Conservation (phyloP, 2,888 invertebrate species). For the Perdita meconis region DNA sequence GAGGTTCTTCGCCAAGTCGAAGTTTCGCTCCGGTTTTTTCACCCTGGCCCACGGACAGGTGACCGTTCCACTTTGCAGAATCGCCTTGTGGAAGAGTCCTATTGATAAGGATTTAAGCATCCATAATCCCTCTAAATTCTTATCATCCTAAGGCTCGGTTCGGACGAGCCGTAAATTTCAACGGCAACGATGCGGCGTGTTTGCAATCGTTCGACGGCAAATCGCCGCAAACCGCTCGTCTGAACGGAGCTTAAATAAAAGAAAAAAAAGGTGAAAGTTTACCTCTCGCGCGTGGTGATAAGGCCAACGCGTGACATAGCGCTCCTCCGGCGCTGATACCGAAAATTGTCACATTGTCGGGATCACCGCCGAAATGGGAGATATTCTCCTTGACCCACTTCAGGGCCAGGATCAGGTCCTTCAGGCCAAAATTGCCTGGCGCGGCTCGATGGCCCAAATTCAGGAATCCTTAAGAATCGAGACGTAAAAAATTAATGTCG, state of each 20-base stretch:
- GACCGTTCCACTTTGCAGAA: slow-evolving; percentile 73
- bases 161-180: too few species aligned
- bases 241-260: neutral
- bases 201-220: too few species aligned
- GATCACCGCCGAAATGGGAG: slow-evolving; percentile 74
- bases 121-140: too few species aligned
- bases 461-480: slow-evolving; percentile 71
- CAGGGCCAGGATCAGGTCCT: slow-evolving; percentile 75
- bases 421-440: slow-evolving; percentile 77
- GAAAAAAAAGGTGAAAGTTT: neutral
- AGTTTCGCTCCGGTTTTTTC: slow-evolving; percentile 53
- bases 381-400: slow-evolving; percentile 78
- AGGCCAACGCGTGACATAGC: slow-evolving; percentile 63
- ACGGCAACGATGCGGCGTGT: too few species aligned
- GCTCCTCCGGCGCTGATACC: slow-evolving; percentile 74
- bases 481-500: neutral
- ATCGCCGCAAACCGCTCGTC: too few species aligned
- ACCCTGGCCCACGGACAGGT: slow-evolving; percentile 68
- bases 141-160: too few species aligned
- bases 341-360: slow-evolving; percentile 76
- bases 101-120: too few species aligned
- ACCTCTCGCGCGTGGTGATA: slow-evolving; percentile 76
- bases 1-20: slow-evolving; percentile 62
- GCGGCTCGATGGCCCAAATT: slow-evolving; percentile 74
- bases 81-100: slow-evolving; percentile 78